Percentiles rank a stretch among this genome's conserved stretches.
These are phyloP conservation scores for Syndactyla subalaris DNA, from an alignment of 2,797 vertebrate genomes.

Conservation along the genomic window DNA sequence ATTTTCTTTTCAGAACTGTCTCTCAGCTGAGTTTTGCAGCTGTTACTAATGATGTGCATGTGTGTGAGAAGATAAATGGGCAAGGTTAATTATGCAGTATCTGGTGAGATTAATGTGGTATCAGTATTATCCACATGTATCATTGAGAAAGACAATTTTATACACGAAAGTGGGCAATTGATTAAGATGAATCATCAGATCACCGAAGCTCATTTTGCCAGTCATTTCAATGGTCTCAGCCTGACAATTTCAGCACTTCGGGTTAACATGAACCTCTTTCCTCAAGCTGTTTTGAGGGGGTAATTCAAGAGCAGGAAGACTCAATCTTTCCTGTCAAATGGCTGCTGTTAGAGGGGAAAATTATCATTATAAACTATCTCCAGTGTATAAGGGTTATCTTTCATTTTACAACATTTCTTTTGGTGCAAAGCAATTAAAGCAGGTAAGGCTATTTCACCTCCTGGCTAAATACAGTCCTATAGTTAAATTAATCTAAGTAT, in stretches of 20 bases:
- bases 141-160: conserved; percentile 9
- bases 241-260: neutral
- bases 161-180: neutral
- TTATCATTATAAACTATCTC: neutral
- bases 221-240: neutral
- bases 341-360: neutral
- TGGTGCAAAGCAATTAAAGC: neutral
- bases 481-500: neutral
- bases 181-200: conserved; percentile 16
- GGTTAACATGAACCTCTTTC: neutral
- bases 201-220: neutral
- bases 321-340: neutral
- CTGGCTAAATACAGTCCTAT: neutral
- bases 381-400: neutral
- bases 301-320: neutral
- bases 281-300: neutral
- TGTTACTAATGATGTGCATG: neutral
- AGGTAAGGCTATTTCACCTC: neutral
- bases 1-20: neutral
- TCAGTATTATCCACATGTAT: conserved; percentile 21
- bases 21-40: neutral
- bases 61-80: conserved; percentile 20
- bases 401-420: neutral
- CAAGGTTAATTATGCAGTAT: conserved; percentile 34
- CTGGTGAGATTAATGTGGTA: neutral